Conservation (phyloP, 2,113 vertebrate species). For the Gnathonemus longibarbis region DNA sequence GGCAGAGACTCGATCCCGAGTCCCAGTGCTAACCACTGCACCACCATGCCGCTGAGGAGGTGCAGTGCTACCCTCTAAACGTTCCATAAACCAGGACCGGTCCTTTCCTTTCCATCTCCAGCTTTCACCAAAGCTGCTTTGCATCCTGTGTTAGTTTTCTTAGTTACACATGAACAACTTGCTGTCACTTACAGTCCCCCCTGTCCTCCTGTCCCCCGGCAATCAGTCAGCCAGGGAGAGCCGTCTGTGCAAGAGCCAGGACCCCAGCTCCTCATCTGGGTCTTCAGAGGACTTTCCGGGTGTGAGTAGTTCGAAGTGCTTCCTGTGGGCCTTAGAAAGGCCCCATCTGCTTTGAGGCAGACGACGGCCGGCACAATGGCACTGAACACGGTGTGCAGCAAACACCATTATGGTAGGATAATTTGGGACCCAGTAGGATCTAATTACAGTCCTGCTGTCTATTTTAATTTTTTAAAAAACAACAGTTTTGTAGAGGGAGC, state of each 20-base stretch:
- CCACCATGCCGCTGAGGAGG: neutral
- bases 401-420: constrained; percentile 3
- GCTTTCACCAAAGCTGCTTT: neutral
- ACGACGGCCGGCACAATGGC: neutral
- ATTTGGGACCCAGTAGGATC: constrained; percentile 7
- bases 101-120: neutral
- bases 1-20: too few relatives aligned
- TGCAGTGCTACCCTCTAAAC: neutral
- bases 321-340: neutral
- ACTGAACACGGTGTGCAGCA: neutral
- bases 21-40: too few relatives aligned
- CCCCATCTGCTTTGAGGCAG: neutral
- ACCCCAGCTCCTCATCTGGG: neutral
- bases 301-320: neutral
- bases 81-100: neutral
- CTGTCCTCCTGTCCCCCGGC: neutral
- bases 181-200: neutral
- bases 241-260: neutral
- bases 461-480: constrained; percentile 6
- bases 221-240: neutral
- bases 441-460: constrained; percentile 11
- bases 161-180: neutral
- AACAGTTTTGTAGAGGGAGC: neutral
- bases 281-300: neutral
- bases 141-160: neutral